Base-by-base conservation (phyloP, 2,888 invertebrate species). In the Carabus problematicus region DNA sequence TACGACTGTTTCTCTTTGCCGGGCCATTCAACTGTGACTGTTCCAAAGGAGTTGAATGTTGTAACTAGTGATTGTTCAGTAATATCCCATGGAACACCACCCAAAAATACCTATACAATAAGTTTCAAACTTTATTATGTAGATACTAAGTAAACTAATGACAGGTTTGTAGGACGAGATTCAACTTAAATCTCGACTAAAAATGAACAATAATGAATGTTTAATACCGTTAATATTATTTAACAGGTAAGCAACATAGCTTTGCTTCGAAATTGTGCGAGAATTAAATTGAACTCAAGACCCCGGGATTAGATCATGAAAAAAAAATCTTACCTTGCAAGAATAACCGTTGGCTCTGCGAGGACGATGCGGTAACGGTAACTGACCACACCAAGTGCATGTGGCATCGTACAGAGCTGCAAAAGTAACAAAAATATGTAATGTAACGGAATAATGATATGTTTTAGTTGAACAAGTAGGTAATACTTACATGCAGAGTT, bases 31-130 rank as follows among this genome's bases (percentile, higher is more conserved):
- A 98, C 92, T 72, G 91, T 89, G 67, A 97, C 89, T 0, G 90
- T 89, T n/a, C 97, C 95, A 82, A 97, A 98, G 70, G 90, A 91
- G 75, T 90, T 89, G 76, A 98, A 93, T 0, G 95, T 91, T 73
- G 91, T 88, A 75, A 93, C 86, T 59, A 98, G 85, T 64, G 91
- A 88, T 69, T 89, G 88, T 82, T 98, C 97, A 1, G 93, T 92
- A 71, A 97, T 93, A 81, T 98, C 98, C 94, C 96, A 98, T 0
- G 98, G 98, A 73, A 97, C 91, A 3, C 98, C 99, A 8, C 99
- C 99, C 52, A 97, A 85, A 82, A 97, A 97, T 68, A 97, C 91
- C 82, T 84, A 39, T 9, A n/a, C n/a, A n/a, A n/a, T n/a, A n/a
- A n/a, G n/a, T n/a, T n/a, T n/a, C n/a, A n/a, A n/a, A n/a, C n/a